Percentiles rank a stretch among this genome's conserved stretches.
Evolutionary conservation across 2,113 vertebrate species (phyloP).

Genomic region (Oxygymnocypris stewartii): DNA sequence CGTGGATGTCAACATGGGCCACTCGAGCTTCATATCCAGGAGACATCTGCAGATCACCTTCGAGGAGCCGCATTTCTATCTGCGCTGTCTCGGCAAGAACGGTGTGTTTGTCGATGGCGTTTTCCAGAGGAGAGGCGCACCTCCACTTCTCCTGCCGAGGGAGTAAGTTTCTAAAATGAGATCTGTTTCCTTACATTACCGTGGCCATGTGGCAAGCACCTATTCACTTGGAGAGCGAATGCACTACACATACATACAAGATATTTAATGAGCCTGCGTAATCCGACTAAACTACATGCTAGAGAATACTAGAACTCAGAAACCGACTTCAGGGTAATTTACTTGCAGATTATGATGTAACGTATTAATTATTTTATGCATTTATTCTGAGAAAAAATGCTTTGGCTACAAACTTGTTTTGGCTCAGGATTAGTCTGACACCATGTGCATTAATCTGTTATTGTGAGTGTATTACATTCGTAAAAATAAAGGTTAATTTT

Average conservation of each 20-base stretch:
- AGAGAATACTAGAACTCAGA: constrained; percentile 1
- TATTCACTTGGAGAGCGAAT: neutral
- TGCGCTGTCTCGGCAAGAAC: constrained; percentile 91
- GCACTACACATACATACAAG: constrained; percentile 7
- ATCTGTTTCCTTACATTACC: neutral
- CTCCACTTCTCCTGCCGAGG: constrained; percentile 84
- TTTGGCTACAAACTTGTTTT: neutral
- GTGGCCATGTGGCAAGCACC: neutral
- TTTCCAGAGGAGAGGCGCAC: constrained; percentile 92
- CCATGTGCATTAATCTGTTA: neutral
- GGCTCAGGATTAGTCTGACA: neutral
- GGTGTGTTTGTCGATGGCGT: constrained; percentile 94
- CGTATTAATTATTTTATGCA: neutral
- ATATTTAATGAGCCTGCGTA: constrained; percentile 16
- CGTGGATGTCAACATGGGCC: constrained; percentile 97
- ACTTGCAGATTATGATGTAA: neutral
- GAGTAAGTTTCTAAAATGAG: constrained; percentile 80
- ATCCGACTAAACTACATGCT: constrained; percentile 13
- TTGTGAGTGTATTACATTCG: neutral
- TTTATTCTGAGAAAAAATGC: neutral
- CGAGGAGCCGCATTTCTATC: constrained; percentile 86
- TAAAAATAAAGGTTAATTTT: too few species aligned
- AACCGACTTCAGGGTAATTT: neutral
- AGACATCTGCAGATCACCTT: constrained; percentile 92
- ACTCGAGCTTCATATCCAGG: constrained; percentile 96